Conservation (phyloP, 2,797 vertebrate species). For the Selene dorsalis region DNA sequence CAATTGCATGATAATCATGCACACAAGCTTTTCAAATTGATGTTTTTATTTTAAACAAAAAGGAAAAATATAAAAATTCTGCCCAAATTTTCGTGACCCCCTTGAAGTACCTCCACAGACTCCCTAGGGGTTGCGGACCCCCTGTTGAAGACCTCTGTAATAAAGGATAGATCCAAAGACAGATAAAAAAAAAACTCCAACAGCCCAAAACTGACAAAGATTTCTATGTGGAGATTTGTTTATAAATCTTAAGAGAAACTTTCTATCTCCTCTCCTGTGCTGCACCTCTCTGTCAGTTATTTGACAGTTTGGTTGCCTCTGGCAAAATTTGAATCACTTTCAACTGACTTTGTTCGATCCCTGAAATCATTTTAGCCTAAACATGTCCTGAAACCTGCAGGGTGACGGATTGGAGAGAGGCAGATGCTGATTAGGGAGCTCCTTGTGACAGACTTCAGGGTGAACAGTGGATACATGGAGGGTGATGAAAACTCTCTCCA, state of each 20-base stretch:
- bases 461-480: slow-evolving; percentile 55
- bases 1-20: too few species aligned
- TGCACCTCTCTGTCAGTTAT: slow-evolving; percentile 50
- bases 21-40: too few species aligned
- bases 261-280: slow-evolving; percentile 36
- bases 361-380: slow-evolving; percentile 76
- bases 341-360: slow-evolving; percentile 78
- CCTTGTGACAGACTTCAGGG: slow-evolving; percentile 55
- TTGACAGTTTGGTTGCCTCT: slow-evolving; percentile 67
- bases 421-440: slow-evolving; percentile 73
- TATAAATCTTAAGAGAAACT: slow-evolving; percentile 38
- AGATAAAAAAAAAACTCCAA: background rate
- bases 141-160: too few species aligned
- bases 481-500: slow-evolving; percentile 36
- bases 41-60: too few species aligned
- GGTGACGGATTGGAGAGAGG: slow-evolving; percentile 54
- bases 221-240: slow-evolving; percentile 19
- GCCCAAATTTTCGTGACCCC: too few species aligned
- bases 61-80: too few species aligned
- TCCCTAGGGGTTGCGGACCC: too few species aligned
- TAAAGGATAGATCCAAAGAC: too few species aligned
- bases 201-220: slow-evolving; percentile 20
- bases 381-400: slow-evolving; percentile 79
- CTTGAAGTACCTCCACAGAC: too few species aligned
- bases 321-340: slow-evolving; percentile 79